Conservation (phyloP, 2,113 vertebrate species). For the Gallinago media region DNA sequence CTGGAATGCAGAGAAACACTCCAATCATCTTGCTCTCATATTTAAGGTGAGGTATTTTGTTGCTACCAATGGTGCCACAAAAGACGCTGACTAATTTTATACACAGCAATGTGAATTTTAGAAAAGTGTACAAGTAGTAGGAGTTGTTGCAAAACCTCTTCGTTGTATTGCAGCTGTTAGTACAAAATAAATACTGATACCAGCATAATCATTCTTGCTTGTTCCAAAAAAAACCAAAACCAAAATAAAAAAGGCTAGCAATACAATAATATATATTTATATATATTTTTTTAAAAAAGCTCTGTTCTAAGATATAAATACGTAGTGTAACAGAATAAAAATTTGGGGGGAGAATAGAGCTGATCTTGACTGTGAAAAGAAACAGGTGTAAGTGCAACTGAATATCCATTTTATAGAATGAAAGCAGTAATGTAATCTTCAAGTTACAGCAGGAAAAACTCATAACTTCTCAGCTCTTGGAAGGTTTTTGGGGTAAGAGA, state of each 20-base stretch:
- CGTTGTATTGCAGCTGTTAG: neutral
- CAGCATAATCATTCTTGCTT: neutral
- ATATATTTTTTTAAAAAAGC: neutral
- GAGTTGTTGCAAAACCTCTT: neutral
- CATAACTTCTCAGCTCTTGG: neutral
- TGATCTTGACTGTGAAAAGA: neutral
- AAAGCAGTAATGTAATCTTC: neutral
- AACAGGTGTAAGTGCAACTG: neutral
- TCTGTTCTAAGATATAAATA: neutral
- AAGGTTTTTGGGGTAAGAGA: neutral
- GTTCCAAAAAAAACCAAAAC: neutral
- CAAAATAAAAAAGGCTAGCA: neutral
- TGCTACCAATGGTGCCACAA: neutral
- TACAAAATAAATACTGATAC: neutral
- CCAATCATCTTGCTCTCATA: conserved; percentile 92
- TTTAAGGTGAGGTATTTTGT: conserved; percentile 83
- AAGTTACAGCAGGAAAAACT: neutral
- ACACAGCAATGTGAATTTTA: neutral
- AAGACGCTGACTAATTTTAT: neutral
- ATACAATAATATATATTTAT: neutral
- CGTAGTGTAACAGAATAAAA: neutral
- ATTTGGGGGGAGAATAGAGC: neutral
- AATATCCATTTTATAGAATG: neutral
- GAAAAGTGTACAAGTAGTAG: neutral
- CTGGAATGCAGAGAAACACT: conserved; percentile 93